phyloP scores from a whole-genome alignment of 1,140 invertebrate genomes.

The Panulirus ornatus region DNA sequence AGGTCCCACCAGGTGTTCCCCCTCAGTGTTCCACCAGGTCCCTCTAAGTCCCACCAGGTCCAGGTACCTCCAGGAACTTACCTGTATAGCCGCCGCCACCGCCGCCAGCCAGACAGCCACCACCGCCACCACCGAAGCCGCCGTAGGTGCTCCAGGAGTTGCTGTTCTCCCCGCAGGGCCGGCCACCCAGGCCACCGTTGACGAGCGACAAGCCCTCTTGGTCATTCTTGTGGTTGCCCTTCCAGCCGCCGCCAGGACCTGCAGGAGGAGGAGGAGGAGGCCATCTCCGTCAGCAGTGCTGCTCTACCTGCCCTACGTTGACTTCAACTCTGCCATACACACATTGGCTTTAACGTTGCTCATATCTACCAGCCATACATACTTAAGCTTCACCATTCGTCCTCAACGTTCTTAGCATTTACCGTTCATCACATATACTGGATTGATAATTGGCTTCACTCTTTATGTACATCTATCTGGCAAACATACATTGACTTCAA shows the following conservation, averaged over 20 bases:
- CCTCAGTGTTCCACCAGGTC: neutral
- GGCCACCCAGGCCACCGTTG: slow-evolving; percentile 63
- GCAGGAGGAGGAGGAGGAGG: no score
- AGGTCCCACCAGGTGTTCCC: neutral
- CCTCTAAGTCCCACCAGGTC: neutral
- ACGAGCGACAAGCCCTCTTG: slow-evolving; percentile 51
- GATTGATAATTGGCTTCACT: no score
- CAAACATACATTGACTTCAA: no score
- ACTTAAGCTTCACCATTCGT: no score
- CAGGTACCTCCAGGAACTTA: slow-evolving; percentile 28
- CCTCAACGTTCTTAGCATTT: no score
- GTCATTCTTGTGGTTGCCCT: slow-evolving; percentile 46
- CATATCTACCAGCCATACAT: no score
- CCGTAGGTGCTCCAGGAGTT: slow-evolving; percentile 66
- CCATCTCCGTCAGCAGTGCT: no score
- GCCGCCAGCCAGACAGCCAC: slow-evolving; percentile 74
- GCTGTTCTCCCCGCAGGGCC: slow-evolving; percentile 37
- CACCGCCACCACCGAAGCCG: slow-evolving; percentile 75
- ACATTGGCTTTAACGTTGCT: neutral
- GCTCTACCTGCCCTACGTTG: no score
- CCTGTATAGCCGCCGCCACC: slow-evolving; percentile 75
- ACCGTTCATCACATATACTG: no score
- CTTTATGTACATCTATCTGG: no score
- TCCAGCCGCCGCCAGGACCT: slow-evolving; percentile 74
- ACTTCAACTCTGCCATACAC: neutral